Evolutionary conservation across 1,140 invertebrate species (phyloP).

Genomic region (Psilanteris sp.): DNA sequence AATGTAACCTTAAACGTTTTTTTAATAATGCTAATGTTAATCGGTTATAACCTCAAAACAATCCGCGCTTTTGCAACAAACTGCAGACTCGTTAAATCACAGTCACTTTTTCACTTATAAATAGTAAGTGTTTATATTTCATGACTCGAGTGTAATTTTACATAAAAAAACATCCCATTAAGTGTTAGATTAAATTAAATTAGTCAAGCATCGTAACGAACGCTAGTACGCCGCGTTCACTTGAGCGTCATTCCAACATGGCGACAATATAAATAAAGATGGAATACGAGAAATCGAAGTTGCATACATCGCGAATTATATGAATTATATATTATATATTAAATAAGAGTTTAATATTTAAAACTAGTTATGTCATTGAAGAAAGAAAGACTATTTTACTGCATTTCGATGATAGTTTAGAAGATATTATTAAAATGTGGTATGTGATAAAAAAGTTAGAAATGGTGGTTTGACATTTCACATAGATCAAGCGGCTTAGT

Average conservation of each 20-base stretch:
- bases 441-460: constrained; percentile 11
- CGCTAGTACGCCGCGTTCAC: constrained; percentile 57
- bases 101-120: constrained; percentile 1
- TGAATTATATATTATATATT: no score
- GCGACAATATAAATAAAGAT: constrained; percentile 54
- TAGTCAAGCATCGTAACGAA: constrained; percentile 58
- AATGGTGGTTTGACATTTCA: constrained; percentile 16
- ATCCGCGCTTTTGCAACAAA: neutral
- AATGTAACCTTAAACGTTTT: no score
- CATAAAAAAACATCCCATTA: constrained; percentile 2
- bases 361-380: no score
- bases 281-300: no score
- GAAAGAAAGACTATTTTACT: no score
- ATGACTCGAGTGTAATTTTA: constrained; percentile 11
- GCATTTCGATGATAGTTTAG: no score
- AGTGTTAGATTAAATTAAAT: constrained; percentile 35
- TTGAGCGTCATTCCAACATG: constrained; percentile 64
- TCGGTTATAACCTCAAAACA: constrained; percentile 49
- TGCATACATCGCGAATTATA: constrained; percentile 9
- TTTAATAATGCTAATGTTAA: constrained; percentile 50
- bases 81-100: constrained; percentile 1
- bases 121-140: constrained; percentile 5
- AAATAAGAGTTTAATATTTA: no score
- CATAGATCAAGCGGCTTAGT: no score
- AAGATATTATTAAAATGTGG: neutral